phyloP scores from a whole-genome alignment of 1,140 invertebrate genomes.

The Zelostemma sp. region DNA sequence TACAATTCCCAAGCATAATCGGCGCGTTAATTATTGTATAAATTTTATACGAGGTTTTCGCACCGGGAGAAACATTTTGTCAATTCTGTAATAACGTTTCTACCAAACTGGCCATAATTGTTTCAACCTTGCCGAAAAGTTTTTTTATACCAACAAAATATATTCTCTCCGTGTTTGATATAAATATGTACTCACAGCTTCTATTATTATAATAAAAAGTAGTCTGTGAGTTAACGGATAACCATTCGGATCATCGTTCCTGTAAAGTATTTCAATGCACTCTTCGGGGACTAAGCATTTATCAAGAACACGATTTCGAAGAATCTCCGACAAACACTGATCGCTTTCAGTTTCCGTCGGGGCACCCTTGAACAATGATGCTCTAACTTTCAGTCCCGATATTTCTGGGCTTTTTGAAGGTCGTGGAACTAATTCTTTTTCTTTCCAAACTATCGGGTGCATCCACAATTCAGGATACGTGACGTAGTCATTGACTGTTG shows the following conservation, averaged over 20 bases:
- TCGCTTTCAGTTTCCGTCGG: slow-evolving; percentile 59
- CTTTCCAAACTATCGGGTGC: slow-evolving; percentile 44
- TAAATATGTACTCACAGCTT: slow-evolving; percentile 15
- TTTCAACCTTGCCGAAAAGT: background rate
- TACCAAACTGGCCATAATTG: too few relatives aligned
- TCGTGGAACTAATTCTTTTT: background rate
- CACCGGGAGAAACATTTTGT: background rate
- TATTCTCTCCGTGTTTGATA: slow-evolving; percentile 12
- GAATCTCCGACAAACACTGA: slow-evolving; percentile 50
- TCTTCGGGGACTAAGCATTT: slow-evolving; percentile 16
- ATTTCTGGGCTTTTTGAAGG: slow-evolving; percentile 6
- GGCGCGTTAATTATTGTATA: slow-evolving; percentile 13
- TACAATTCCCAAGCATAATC: too few relatives aligned
- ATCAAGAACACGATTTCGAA: slow-evolving; percentile 13
- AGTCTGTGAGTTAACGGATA: slow-evolving; percentile 64
- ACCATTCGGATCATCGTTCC: slow-evolving; percentile 46
- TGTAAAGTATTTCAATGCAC: slow-evolving; percentile 47
- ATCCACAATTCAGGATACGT: slow-evolving; percentile 50
- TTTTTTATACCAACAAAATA: slow-evolving; percentile 5
- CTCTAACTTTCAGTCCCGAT: slow-evolving; percentile 6
- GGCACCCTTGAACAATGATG: slow-evolving; percentile 48
- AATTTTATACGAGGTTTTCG: too few relatives aligned
- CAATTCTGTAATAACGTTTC: too few relatives aligned
- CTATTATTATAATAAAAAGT: slow-evolving; percentile 36
- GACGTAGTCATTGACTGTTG: slow-evolving; percentile 25